Evolutionary conservation across 2,113 vertebrate species (phyloP), one percentile per base, ranked within the genome.

Genomic region (Lathamus discolor): DNA sequence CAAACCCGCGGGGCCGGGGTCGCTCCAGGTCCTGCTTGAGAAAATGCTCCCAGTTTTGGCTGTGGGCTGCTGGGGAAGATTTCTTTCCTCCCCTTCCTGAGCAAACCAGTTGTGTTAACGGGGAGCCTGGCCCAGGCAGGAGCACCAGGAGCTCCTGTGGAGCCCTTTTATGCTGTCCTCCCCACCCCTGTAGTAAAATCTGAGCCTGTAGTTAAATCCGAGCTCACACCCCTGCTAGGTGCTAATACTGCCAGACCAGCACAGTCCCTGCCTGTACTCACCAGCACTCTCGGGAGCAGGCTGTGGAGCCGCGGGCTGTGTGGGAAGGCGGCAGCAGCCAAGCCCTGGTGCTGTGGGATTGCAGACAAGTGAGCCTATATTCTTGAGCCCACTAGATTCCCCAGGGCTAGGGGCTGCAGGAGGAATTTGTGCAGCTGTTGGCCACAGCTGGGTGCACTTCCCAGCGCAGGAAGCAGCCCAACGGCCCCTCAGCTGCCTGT

Each of bases 391-490:
- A 10, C 24, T 31, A 44, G 66, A 20, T 70, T 94, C 86, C 90
- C 82, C 62, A 75, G 76, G 80, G 52, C 66, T 92, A 62, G 90
- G 83, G 90, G 68, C 92, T 93, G 51, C 77, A 83, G 35, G 52
- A 91, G 83, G 75, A 95, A 94, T 95, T 92, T 33, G 17, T 97
- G 83, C 95, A 97, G 95, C 94, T 96, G 96, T 72, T 95, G 35
- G 24, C 95, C 95, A 64, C 96, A 96, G 92, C 94, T 97, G 96
- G 96, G 95, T 96, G 68, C 10, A 8, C 90, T 96, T 96, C 90
- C 88, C 19, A 7, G 35, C 67, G 54, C 93, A 93, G 96, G 92
- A 90, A 92, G 83, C 76, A 33, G 57, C 73, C 23, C n/a, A 3
- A n/a, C 0, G 2, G 64, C 68, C 83, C 85, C 69, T 59, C 83